Evolutionary conservation across 2,797 vertebrate genomes (phyloP).

Genomic region (Syndactyla subalaris): DNA sequence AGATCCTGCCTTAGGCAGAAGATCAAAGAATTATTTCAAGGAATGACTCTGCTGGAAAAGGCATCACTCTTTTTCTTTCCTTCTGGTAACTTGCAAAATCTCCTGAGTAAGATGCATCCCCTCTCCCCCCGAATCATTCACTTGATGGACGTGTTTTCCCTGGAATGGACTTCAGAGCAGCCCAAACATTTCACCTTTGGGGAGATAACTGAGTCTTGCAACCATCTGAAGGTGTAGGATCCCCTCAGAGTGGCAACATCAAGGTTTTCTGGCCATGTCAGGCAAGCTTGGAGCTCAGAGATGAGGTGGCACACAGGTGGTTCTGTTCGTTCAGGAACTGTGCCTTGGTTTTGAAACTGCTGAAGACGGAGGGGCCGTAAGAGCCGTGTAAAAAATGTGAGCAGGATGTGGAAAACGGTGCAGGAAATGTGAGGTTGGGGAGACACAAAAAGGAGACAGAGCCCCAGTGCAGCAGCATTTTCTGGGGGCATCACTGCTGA

Average conservation of each 20-base stretch:
- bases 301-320: background rate
- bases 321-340: background rate
- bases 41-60: background rate
- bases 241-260: background rate
- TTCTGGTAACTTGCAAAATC: background rate
- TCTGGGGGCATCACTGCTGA: background rate
- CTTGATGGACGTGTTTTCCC: background rate
- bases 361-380: background rate
- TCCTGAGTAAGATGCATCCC: background rate
- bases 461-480: background rate
- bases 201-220: background rate
- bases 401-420: constrained; percentile 34
- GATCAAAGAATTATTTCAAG: background rate
- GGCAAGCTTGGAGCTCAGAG: background rate
- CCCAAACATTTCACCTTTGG: background rate
- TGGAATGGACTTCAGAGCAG: background rate
- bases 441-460: background rate
- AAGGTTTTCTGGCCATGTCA: background rate
- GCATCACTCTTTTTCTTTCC: background rate
- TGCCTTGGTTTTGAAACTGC: background rate
- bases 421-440: background rate
- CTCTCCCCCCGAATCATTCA: background rate
- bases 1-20: background rate
- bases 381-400: background rate
- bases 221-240: background rate